Conservation (phyloP, 1,140 invertebrate genomes). For the Oedothorax gibbosus region DNA sequence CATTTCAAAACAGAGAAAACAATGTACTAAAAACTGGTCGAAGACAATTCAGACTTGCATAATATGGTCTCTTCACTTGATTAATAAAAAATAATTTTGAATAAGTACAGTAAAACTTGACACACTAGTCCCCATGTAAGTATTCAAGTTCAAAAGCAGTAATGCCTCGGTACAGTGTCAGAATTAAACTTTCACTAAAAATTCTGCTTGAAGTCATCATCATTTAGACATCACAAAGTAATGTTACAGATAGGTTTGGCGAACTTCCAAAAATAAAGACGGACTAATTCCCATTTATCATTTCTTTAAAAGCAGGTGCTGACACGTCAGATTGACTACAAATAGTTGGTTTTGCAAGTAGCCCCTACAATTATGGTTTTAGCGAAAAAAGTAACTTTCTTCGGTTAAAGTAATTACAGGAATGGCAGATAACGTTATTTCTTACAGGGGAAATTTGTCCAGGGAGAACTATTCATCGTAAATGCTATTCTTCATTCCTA, state of each 20-base stretch:
- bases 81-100: too few relatives aligned
- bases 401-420: conserved; percentile 46
- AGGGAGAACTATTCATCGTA: background rate
- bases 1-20: too few relatives aligned
- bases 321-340: conserved; percentile 41
- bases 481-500: background rate
- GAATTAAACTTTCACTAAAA: too few relatives aligned
- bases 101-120: too few relatives aligned
- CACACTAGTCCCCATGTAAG: too few relatives aligned
- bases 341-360: conserved; percentile 54
- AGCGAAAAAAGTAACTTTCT: conserved; percentile 30
- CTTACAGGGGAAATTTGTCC: conserved; percentile 6
- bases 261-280: conserved; percentile 12
- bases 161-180: too few relatives aligned
- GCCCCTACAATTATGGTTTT: conserved; percentile 38
- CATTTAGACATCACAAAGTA: conserved; percentile 32
- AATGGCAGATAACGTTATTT: conserved; percentile 12
- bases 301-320: conserved; percentile 53
- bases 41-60: too few relatives aligned
- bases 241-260: conserved; percentile 34
- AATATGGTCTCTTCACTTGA: too few relatives aligned
- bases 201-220: background rate
- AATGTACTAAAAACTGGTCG: too few relatives aligned
- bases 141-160: too few relatives aligned
- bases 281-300: conserved; percentile 43